Evolutionary conservation across 2,888 invertebrate species (phyloP), one percentile per base, ranked within the genome.

Genomic region (Trichogramma evanescens): DNA sequence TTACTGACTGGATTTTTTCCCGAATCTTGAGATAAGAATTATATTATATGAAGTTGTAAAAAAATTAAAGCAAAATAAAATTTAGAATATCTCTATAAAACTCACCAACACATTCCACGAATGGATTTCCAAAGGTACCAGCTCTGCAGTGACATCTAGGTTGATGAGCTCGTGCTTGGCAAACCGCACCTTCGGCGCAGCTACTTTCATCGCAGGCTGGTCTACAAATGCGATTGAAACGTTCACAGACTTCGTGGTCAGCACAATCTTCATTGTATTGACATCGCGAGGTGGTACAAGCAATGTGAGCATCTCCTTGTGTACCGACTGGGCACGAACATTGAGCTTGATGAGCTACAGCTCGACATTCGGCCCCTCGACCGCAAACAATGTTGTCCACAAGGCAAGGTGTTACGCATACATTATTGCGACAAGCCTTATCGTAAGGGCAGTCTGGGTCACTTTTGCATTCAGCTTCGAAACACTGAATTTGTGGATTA

Each of bases 201-300:
- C 89, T 86, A 59, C 88, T 87, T n/a, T 87, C 87, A 5, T 88
- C 86, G 72, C 93, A 93, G 40, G 89, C 92, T 0, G 89, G 88
- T 68, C 89, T 83, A 71, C 94, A 93, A 1, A 91, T 84, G 67
- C 91, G 82, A 74, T 93, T 93, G 9, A 92, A 80, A 62, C 91
- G 82, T 72, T 93, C 90, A 75, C 93, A 94, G 44, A 89, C 85
- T 77, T 93, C 92, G 65, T 89, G 84, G 69, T 89, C 88, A 43
- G 89, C 89, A 69, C 93, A 94, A 72, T 94, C 93, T 71, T 93
- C 91, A 72, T 93, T 92, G 76, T 91, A 92, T 71, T 91, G 91
- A 68, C 93, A 93, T 49, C 89, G 84, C 6, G 89, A 90, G 2
- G 88, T 85, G 61, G 93, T 88, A 72, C 95, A 95, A 26, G 91